phyloP scores from a whole-genome alignment of 2,113 vertebrate genomes.

The Spilogale gracilis region DNA sequence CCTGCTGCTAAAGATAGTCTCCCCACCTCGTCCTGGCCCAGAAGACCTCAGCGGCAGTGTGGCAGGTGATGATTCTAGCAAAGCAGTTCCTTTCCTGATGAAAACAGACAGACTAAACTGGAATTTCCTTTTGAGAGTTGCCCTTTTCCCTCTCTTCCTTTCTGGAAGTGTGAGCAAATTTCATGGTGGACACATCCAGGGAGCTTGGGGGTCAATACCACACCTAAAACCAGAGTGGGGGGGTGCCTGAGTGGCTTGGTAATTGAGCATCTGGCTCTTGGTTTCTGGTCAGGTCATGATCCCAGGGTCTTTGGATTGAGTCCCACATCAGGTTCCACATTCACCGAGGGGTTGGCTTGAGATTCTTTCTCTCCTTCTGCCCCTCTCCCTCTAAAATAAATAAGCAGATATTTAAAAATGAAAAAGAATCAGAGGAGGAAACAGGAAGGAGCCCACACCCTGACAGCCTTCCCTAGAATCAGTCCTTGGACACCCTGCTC shows the following conservation, averaged over 20 bases:
- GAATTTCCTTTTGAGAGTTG: neutral
- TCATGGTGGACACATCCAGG: fast-evolving
- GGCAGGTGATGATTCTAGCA: neutral
- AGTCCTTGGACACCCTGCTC: neutral
- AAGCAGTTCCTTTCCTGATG: neutral
- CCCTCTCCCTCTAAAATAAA: too few relatives aligned
- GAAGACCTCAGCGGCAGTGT: neutral
- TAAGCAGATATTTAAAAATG: neutral
- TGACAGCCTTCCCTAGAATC: neutral
- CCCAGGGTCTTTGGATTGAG: neutral
- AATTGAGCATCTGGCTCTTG: neutral
- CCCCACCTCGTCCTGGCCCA: neutral
- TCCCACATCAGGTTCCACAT: neutral
- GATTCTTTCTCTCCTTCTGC: neutral
- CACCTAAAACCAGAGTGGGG: neutral
- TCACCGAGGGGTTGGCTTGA: neutral
- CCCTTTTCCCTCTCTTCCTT: neutral
- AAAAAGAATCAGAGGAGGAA: neutral
- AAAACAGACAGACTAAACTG: neutral
- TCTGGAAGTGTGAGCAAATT: neutral
- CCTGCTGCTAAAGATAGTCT: neutral
- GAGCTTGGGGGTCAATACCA: neutral
- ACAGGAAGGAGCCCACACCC: neutral
- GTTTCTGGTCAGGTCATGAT: neutral
- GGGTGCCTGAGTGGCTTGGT: neutral